Base-by-base conservation (phyloP, 2,113 vertebrate genomes). In the Aptenodytes forsteri region DNA sequence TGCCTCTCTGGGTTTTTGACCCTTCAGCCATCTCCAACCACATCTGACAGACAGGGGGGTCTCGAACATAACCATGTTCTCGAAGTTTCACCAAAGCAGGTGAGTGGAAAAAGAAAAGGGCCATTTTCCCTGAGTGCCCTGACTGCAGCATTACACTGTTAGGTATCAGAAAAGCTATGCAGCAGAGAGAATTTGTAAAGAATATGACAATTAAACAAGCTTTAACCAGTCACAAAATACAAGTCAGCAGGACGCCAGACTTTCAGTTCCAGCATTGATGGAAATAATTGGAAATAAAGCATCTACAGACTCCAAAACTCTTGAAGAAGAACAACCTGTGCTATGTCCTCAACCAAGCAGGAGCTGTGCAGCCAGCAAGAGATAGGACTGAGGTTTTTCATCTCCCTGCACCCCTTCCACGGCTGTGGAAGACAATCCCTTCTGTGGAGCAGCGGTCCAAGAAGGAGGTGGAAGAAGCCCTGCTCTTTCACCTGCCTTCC, bases 271-370 rank as follows among this genome's bases (percentile, higher is more conserved):
- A 75, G 32, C 6, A 7, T 0, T 81, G 47, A 47, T 23, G 16
- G 65, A 72, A 67, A 55, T 44, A 79, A 55, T 50, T 40, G 6
- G 66, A 92, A 83, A 55, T 42, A 54, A 83, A 89, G 10, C 11
- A 84, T 13, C 8, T 73, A 29, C 1, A 47, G 64, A 19, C 23
- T 58, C 30, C 17, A 62, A 36, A 47, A 11, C 16, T 29, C 44
- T 42, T 73, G 79, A 78, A 56, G 70, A 85, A 17, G 16, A 73
- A 6, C 6, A 44, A 26, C 11, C 7, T 42, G 23, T 76, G 44
- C 29, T 76, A 22, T 4, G 3, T 72, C 36, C 61, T 69, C n/a
- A 59, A 38, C 18, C 0, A 2, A 73, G 11, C 0, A 1, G 40
- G 46, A 67, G 8, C 56, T 80, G n/a, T 61, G 46, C n/a, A 82